These are phyloP conservation scores for Myanophis thanlyinensis DNA, from an alignment of 2,113 vertebrate genomes.

Conservation along the genomic window DNA sequence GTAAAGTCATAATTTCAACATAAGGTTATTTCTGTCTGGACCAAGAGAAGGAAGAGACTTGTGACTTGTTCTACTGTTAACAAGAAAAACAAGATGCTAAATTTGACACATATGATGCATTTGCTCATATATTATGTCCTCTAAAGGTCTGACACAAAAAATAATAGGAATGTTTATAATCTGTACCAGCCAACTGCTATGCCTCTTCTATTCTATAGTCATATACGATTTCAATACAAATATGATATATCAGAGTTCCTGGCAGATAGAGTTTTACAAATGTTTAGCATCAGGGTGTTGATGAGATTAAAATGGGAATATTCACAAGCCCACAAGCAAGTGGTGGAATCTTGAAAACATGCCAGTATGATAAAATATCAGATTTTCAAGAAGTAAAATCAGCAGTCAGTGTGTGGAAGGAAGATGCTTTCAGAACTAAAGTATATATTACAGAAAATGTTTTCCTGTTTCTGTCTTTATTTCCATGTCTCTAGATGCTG, in stretches of 20 bases:
- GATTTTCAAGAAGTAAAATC: conserved; percentile 6
- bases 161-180: background rate
- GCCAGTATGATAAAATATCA: background rate
- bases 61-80: background rate
- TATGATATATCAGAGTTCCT: background rate
- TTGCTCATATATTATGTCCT: background rate
- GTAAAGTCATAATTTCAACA: conserved; percentile 36
- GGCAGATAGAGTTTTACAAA: background rate
- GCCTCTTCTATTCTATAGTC: background rate
- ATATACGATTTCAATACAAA: background rate
- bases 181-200: background rate
- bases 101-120: background rate
- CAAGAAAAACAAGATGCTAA: background rate
- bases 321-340: background rate
- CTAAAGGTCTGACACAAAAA: background rate
- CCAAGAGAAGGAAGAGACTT: conserved; percentile 1
- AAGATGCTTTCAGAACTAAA: background rate
- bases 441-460: background rate
- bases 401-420: background rate
- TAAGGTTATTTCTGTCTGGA: conserved; percentile 12
- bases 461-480: background rate
- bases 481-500: background rate
- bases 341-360: background rate
- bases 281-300: background rate
- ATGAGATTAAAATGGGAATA: background rate